Evolutionary conservation across 2,113 vertebrate species (phyloP).

Genomic region (Aegithalos caudatus): DNA sequence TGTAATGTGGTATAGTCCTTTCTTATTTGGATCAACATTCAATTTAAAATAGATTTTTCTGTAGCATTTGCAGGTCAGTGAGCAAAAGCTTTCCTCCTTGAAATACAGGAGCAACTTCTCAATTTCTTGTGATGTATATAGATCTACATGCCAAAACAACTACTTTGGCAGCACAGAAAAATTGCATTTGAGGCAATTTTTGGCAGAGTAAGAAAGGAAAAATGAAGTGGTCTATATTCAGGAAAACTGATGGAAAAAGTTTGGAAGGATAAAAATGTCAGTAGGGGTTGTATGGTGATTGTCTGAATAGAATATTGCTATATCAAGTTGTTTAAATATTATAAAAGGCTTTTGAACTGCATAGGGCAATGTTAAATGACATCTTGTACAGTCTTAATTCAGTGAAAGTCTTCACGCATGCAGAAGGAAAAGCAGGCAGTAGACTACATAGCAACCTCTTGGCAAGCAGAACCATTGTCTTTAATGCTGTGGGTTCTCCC

Average conservation of each 20-base stretch:
- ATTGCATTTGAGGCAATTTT: background rate
- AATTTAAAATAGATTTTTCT: conserved; percentile 37
- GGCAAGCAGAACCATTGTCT: background rate
- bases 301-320: background rate
- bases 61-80: background rate
- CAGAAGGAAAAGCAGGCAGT: background rate
- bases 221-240: background rate
- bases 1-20: background rate
- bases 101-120: background rate
- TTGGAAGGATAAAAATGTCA: background rate
- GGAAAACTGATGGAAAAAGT: background rate
- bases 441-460: background rate
- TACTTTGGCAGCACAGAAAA: background rate
- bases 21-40: conserved; percentile 36
- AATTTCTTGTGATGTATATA: background rate
- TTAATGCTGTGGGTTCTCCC: background rate
- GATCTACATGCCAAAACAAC: background rate
- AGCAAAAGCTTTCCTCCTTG: background rate
- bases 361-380: background rate
- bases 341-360: background rate
- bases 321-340: background rate
- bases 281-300: background rate
- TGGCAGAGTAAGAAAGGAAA: background rate
- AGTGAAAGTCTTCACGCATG: background rate
- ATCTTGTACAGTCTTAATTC: background rate